Conservation (phyloP, 2,797 vertebrate genomes). For the Cirrhinus molitorella region DNA sequence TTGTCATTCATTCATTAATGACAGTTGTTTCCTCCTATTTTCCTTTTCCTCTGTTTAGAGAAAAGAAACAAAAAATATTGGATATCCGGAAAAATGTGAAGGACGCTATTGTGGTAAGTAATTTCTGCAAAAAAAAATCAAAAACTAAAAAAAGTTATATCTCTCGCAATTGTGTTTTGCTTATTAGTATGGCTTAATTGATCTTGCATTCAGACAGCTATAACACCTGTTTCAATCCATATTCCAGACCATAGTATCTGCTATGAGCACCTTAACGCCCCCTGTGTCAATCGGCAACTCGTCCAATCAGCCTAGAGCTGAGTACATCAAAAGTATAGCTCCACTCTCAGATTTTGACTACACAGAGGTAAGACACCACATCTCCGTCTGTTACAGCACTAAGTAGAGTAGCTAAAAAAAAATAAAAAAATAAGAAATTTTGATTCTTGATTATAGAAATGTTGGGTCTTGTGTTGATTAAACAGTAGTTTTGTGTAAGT, state of each 20-base stretch:
- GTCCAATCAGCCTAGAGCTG: constrained; percentile 90
- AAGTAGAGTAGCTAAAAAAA: neutral
- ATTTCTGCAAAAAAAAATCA: constrained; percentile 5
- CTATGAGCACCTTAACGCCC: constrained; percentile 95
- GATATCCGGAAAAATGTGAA: constrained; percentile 99
- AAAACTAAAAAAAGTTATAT: constrained; percentile 24
- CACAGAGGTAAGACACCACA: constrained; percentile 87
- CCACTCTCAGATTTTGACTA: constrained; percentile 97
- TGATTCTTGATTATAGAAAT: neutral
- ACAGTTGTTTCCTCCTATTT: constrained; percentile 4
- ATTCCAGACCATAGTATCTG: constrained; percentile 92
- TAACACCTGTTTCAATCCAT: constrained; percentile 66
- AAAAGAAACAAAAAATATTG: constrained; percentile 96
- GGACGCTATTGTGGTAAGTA: constrained; percentile 96
- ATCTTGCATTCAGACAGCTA: constrained; percentile 57
- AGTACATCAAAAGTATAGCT: constrained; percentile 96
- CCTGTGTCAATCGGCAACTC: constrained; percentile 91
- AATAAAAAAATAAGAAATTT: neutral
- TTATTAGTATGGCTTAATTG: constrained; percentile 68
- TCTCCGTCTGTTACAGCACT: neutral
- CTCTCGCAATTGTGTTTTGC: constrained; percentile 65
- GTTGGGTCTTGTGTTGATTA: constrained; percentile 19
- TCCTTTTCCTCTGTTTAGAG: constrained; percentile 82
- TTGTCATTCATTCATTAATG: neutral
- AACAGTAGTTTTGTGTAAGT: neutral